Base-by-base conservation (phyloP, 2,888 invertebrate species). In the Strigamia crassipes region DNA sequence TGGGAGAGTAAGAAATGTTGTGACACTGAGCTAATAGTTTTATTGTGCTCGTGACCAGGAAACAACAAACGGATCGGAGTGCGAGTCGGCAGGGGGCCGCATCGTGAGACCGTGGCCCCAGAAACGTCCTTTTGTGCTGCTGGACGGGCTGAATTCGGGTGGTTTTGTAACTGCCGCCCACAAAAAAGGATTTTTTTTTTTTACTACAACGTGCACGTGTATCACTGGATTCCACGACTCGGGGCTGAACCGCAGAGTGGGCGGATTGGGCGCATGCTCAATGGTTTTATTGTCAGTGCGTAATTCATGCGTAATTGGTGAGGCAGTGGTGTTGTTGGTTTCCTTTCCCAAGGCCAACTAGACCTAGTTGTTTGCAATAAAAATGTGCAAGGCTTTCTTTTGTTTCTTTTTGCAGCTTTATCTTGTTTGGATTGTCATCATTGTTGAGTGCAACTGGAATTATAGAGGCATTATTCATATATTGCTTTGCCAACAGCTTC, bases 241-340 rank as follows among this genome's bases (percentile, higher is more conserved):
- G n/a, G 51, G 51, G 51, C 51, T 51, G 51, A 51, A 13, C 51
- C 15, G 15, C 13, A 51, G 51, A 51, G 51, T 51, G 51, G 15
- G 51, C n/a, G 51, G 15, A 51, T 51, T 51, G 51, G 51, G n/a
- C 51, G 51, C 51, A 51, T 51, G 51, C 51, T 51, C 51, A 51
- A 51, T 51, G 51, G 51, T 51, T 51, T 51, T 51, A 51, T 51
- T 51, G 51, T 51, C 51, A 51, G 51, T 51, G 51, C 51, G 51
- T 51, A 51, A 51, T 51, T 51, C 51, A 51, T n/a, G 51, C 51
- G 51, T 51, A 51, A 51, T 51, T 51, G 51, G 51, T 51, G 15
- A n/a, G 51, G 51, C 51, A n/a, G 15, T 51, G 51, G 13, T n/a
- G 51, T n/a, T n/a, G 15, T 51, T 51, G n/a, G n/a, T n/a, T n/a